A percentile compares a stretch with the other conserved stretches of the same genome.
phyloP scores from a whole-genome alignment of 2,113 vertebrate species.

The Meleagris gallopavo region DNA sequence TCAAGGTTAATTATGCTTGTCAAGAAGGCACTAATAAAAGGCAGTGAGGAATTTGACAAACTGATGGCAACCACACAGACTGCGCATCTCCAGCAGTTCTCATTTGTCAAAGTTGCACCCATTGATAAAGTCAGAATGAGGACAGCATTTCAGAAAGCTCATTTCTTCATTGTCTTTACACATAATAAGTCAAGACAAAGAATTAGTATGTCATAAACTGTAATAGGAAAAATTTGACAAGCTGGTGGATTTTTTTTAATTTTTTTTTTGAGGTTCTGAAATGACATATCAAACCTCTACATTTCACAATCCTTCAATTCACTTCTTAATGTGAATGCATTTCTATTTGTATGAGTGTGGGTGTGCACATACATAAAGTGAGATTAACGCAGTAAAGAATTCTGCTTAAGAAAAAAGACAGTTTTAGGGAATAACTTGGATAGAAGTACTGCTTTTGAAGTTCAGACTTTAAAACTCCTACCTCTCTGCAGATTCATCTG shows the following conservation, averaged over 20 bases:
- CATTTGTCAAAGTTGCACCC: conserved; percentile 60
- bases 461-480: conserved; percentile 75
- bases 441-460: conserved; percentile 4
- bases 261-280: background rate
- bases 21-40: background rate
- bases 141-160: background rate
- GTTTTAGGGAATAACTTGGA: background rate
- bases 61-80: background rate
- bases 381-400: background rate
- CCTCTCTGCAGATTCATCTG: conserved; percentile 87
- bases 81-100: background rate
- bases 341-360: background rate
- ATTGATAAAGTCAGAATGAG: conserved; percentile 61
- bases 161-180: background rate
- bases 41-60: background rate
- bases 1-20: conserved; percentile 51
- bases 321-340: background rate
- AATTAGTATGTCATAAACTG: background rate
- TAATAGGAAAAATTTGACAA: background rate
- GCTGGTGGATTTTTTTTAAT: background rate
- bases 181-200: background rate
- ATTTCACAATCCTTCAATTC: background rate
- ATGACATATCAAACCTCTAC: background rate
- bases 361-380: background rate
- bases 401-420: conserved; percentile 28